Evolutionary conservation across 2,888 invertebrate species (phyloP), one percentile per base, ranked within the genome.

Genomic region (Cerastis leucographa): DNA sequence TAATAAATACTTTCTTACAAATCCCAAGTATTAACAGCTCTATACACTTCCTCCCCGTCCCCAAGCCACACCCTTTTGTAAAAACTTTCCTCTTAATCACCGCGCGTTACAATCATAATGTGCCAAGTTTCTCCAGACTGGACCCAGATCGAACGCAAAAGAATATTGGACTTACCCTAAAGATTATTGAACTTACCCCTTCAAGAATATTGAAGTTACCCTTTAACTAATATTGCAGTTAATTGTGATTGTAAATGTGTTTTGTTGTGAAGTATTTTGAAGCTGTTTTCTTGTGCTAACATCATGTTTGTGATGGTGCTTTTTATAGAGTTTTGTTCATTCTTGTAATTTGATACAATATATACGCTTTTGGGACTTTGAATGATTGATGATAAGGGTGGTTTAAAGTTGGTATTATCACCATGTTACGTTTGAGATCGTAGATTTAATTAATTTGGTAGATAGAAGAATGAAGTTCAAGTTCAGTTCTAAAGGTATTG

Each of bases 11-110:
- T n/a, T n/a, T 35, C 5, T 40, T n/a, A n/a, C 44, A 14, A n/a
- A n/a, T 29, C 3, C 9, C 2, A 19, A n/a, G n/a, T 70, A 0
- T 29, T 40, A 91, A 59, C 94, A 92, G 44, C 96, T 95, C 94
- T 87, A 83, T 89, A 86, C 54, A 85, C 61, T 73, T 87, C 87
- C 82, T 44, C 62, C 80, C 81, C 79, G 86, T 84, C 87, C 87
- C 88, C 80, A 81, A 74, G 88, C 88, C 91, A 92, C 93, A 92
- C 94, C 91, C 94, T 93, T 95, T 94, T 90, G 92, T 92, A 96
- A 95, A 96, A 96, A 96, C 92, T 96, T 96, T 95, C 87, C 90
- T 91, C 93, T 94, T 95, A 95, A 96, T 95, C 94, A 95, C 91
- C 92, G 92, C 90, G 95, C 94, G 95, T 95, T 94, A 95, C 93